These are phyloP conservation scores for Platyrinchus mystaceus DNA, from an alignment of 2,797 vertebrate genomes.

Conservation along the genomic window DNA sequence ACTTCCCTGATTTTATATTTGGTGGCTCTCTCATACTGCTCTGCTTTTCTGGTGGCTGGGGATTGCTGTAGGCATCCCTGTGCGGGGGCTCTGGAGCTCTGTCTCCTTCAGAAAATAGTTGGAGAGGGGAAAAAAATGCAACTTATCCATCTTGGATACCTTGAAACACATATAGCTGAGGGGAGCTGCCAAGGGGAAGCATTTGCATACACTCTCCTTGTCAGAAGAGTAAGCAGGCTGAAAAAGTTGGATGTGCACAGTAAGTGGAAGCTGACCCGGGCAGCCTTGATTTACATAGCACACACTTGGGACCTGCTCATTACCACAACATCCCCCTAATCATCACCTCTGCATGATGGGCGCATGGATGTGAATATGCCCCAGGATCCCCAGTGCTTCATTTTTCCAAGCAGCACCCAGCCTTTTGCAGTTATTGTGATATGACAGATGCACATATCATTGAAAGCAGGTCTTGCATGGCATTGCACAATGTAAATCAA, in stretches of 20 bases:
- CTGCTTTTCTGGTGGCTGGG: fast-evolving
- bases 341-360: conserved; percentile 36
- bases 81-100: fast-evolving
- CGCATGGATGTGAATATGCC: background rate
- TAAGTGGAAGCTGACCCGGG: conserved; percentile 13
- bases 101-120: background rate
- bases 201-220: conserved; percentile 10
- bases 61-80: background rate
- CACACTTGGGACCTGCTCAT: conserved; percentile 59
- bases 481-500: conserved; percentile 53
- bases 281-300: conserved; percentile 43
- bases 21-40: background rate
- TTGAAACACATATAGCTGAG: background rate
- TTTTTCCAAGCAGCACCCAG: background rate
- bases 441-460: conserved; percentile 50
- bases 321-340: conserved; percentile 58
- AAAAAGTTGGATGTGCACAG: conserved; percentile 23
- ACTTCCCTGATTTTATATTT: background rate
- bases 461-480: conserved; percentile 42
- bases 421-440: conserved; percentile 15
- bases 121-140: background rate
- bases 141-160: background rate
- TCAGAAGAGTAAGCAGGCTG: conserved; percentile 56
- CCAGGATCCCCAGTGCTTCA: background rate
- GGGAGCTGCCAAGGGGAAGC: background rate